Base-by-base conservation (phyloP, 2,888 invertebrate species). In the Caenorhabditis zanzibari region DNA sequence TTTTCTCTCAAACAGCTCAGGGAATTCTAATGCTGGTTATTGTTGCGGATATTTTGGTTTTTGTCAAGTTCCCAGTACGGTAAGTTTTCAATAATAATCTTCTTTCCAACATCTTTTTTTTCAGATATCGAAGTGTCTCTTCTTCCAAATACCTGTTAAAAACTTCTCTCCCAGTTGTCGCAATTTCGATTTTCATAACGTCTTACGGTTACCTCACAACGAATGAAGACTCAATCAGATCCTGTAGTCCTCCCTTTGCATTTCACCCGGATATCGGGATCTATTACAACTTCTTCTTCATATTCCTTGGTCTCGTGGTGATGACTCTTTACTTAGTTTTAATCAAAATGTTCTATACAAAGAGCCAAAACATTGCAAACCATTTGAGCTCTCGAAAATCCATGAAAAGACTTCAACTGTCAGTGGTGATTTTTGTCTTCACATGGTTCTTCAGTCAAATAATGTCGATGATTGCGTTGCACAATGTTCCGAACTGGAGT, bases 371-470 rank as follows among this genome's bases (percentile, higher is more conserved):
- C 4, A n/a, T n/a, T 12, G 14, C 47, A 2, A 38, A 12, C 38
- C 10, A 12, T 12, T n/a, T 28, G n/a, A 66, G 5, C 10, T 66
- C 35, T 10, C 7, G 19, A 22, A 66, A 52, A 52, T 32, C 66
- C 12, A 9, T 66, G 3, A 66, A 66, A 66, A 10, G 66, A 4
- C 66, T 66, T 19, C 66, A 66, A 24, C 22, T 66, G 0, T 52
- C 49, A 32, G 66, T 66, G 9, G 0, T 52, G 0, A 66, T 66
- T 5, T 66, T 47, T 5, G 22, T 66, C 10, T 32, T 22, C 35
- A 66, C 66, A 12, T 66, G 66, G 66, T 66, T 66, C n/a, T 52
- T 66, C 49, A 49, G 66, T 22, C 66, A 66, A 22, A 28, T n/a
- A n/a, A n/a, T n/a, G n/a, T 66, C n/a, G n/a, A 52, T 2, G 66